Evolutionary conservation across 2,113 vertebrate genomes (phyloP).

Genomic region (Hipposideros armiger): DNA sequence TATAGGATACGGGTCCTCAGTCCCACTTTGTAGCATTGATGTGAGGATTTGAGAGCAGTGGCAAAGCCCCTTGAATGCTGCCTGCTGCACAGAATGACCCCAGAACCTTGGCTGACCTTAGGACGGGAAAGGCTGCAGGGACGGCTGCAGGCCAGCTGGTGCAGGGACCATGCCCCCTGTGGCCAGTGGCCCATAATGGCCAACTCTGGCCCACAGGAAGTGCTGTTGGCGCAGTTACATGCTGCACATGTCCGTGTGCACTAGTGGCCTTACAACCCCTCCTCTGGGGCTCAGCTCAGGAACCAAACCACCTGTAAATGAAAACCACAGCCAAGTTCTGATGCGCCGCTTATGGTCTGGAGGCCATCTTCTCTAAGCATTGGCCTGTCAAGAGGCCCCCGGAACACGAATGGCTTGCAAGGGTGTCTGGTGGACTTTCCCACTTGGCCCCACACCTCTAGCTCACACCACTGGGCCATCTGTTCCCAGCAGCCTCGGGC

Average conservation of each 20-base stretch:
- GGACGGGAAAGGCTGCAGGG: not conserved
- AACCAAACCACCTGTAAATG: not conserved
- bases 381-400: not conserved
- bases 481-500: not conserved
- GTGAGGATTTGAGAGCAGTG: not conserved
- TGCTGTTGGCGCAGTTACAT: not conserved
- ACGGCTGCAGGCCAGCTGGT: not conserved
- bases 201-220: not conserved
- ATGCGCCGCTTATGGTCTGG: not conserved
- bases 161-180: not conserved
- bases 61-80: too few relatives aligned
- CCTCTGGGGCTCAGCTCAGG: not conserved
- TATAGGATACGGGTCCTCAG: not conserved
- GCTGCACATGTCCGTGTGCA: not conserved
- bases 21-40: not conserved
- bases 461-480: not conserved
- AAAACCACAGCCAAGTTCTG: not conserved
- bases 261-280: not conserved
- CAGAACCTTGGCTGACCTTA: not conserved
- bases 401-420: not conserved
- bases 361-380: not conserved
- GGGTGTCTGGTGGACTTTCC: not conserved
- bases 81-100: not conserved
- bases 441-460: not conserved
- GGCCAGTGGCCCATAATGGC: not conserved